A percentile compares a stretch with the other conserved stretches of the same genome.
phyloP scores from a whole-genome alignment of 2,888 invertebrate genomes.

The Sphaeridia pumilis region DNA sequence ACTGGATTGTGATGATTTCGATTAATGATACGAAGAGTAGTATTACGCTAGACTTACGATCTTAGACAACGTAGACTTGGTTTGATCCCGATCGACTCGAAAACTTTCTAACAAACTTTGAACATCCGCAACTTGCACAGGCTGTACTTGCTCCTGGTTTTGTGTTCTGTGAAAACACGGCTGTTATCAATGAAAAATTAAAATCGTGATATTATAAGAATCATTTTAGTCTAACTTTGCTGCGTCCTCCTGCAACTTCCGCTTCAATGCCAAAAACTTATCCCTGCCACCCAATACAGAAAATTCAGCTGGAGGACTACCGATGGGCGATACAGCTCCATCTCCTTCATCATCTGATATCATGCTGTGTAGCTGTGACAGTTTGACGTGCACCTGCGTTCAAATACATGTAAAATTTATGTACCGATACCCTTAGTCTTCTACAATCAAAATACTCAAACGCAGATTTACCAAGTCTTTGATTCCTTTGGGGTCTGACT shows the following conservation, averaged over 20 bases:
- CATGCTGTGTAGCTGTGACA: conserved; percentile 12
- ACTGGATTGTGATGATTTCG: not conserved
- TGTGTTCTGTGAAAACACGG: not conserved
- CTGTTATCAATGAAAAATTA: not conserved
- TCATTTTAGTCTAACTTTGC: conserved; percentile 1
- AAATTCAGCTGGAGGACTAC: conserved; percentile 23
- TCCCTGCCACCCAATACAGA: conserved; percentile 18
- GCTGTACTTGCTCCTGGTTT: conserved; percentile 3
- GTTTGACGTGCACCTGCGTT: conserved; percentile 6
- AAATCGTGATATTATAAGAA: not conserved
- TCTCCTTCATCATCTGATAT: conserved; percentile 18
- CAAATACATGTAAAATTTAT: no score
- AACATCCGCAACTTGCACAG: conserved; percentile 13
- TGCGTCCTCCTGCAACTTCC: conserved; percentile 24
- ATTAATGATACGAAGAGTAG: not conserved
- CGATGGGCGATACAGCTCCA: conserved; percentile 22
- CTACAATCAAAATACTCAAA: not conserved
- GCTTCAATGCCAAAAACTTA: conserved; percentile 20
- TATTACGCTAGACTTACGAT: conserved; percentile 5
- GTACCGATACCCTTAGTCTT: no score
- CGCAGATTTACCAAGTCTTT: not conserved
- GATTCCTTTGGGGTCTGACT: not conserved
- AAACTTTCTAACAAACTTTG: conserved; percentile 17
- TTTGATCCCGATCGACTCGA: conserved; percentile 8
- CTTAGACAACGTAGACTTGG: conserved; percentile 2